These are phyloP conservation scores for Myotis daubentonii DNA, from an alignment of 2,797 vertebrate genomes.

Conservation along the genomic window DNA sequence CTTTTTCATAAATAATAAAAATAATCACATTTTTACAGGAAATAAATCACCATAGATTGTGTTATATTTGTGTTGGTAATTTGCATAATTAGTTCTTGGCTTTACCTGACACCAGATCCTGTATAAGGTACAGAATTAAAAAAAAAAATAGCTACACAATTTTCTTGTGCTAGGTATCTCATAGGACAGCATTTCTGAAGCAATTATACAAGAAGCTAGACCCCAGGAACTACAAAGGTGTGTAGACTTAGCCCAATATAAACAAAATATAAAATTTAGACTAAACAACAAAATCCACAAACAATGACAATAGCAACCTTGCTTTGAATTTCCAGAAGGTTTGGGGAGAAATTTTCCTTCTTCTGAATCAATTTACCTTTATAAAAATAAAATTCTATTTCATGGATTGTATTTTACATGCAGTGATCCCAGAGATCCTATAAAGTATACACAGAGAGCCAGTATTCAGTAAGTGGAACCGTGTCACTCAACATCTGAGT, in stretches of 20 bases:
- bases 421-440: conserved; percentile 39
- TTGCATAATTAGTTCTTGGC: conserved; percentile 15
- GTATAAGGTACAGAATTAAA: neutral
- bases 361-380: conserved; percentile 48
- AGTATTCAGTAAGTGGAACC: conserved; percentile 46
- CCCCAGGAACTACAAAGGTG: neutral
- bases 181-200: conserved; percentile 25
- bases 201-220: conserved; percentile 20
- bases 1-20: conserved; percentile 47
- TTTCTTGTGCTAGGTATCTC: neutral
- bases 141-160: neutral
- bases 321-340: conserved; percentile 46
- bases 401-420: conserved; percentile 18
- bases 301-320: neutral
- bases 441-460: neutral
- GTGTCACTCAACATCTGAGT: conserved; percentile 50
- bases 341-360: neutral
- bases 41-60: neutral
- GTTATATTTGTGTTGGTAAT: neutral
- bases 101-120: neutral
- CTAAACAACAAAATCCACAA: conserved; percentile 45
- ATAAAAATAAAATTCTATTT: conserved; percentile 57
- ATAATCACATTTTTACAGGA: neutral
- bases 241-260: conserved; percentile 29
- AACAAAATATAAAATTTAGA: conserved; percentile 58